Evolutionary conservation across 2,888 invertebrate species (phyloP).

Genomic region (Teinopalpus imperialis): DNA sequence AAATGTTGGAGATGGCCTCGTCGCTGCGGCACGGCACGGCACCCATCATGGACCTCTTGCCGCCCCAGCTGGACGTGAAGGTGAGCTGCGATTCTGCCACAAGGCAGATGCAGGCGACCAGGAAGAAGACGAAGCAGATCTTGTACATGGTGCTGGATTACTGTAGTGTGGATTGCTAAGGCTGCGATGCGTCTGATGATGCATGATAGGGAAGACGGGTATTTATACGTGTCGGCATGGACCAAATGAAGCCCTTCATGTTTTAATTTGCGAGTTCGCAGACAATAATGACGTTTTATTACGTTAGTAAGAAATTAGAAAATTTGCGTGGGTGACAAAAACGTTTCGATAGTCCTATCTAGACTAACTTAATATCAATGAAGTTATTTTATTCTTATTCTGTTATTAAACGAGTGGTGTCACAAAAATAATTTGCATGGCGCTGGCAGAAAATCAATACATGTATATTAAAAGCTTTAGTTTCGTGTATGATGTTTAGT

Average conservation of each 20-base stretch:
- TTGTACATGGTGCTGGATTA: not conserved
- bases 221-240: constrained; percentile 41
- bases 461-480: no score
- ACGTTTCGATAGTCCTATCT: constrained; percentile 1
- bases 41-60: constrained; percentile 54
- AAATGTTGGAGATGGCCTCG: constrained; percentile 57
- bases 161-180: constrained; percentile 1
- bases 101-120: constrained; percentile 50
- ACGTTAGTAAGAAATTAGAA: constrained; percentile 24
- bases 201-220: not conserved
- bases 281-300: constrained; percentile 27
- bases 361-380: not conserved
- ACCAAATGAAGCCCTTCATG: constrained; percentile 41
- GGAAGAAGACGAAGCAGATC: no score
- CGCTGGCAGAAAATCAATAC: no score
- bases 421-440: no score
- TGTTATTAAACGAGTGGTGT: no score
- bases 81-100: constrained; percentile 73
- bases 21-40: constrained; percentile 58
- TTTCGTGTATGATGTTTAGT: no score
- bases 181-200: constrained; percentile 33
- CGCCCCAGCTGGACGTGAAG: constrained; percentile 81
- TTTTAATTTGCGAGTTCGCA: constrained; percentile 33
- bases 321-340: constrained; percentile 14
- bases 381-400: not conserved